phyloP scores from a whole-genome alignment of 2,797 vertebrate species.

The Distichodus sexfasciatus region DNA sequence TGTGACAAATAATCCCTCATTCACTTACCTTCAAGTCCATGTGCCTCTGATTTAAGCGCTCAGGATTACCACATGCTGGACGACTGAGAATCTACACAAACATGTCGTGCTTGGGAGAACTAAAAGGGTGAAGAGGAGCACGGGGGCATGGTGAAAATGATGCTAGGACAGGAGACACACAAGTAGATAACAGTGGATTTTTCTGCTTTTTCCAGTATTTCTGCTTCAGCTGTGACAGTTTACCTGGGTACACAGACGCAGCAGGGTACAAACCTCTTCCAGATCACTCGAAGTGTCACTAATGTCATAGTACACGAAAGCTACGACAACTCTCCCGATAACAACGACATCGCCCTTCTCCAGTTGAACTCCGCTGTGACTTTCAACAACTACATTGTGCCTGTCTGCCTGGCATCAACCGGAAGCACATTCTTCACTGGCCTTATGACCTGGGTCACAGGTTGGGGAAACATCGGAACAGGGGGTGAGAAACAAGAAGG shows the following conservation, averaged over 20 bases:
- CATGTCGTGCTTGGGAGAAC: no score
- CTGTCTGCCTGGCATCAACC: conserved; percentile 39
- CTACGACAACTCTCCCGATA: accelerated
- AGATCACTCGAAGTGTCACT: not conserved
- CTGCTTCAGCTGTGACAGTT: not conserved
- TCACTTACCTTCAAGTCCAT: no score
- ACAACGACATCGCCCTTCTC: conserved; percentile 44
- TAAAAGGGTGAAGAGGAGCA: no score
- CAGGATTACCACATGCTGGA: no score
- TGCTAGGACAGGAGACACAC: no score
- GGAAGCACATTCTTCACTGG: conserved; percentile 16
- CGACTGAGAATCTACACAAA: no score
- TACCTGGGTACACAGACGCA: conserved; percentile 22
- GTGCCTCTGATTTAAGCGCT: no score
- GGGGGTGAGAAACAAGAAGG: conserved; percentile 8
- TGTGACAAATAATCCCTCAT: no score
- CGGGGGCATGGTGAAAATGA: no score
- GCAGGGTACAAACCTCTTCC: accelerated
- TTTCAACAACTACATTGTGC: conserved; percentile 15
- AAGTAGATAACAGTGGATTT: no score
- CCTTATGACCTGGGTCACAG: conserved; percentile 37
- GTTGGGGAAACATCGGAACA: not conserved
- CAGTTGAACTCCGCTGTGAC: not conserved
- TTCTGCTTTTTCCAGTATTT: not conserved
- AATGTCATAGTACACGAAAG: not conserved